Evolutionary conservation across 2,797 vertebrate species (phyloP).

Genomic region (Hoplostethus mediterraneus): DNA sequence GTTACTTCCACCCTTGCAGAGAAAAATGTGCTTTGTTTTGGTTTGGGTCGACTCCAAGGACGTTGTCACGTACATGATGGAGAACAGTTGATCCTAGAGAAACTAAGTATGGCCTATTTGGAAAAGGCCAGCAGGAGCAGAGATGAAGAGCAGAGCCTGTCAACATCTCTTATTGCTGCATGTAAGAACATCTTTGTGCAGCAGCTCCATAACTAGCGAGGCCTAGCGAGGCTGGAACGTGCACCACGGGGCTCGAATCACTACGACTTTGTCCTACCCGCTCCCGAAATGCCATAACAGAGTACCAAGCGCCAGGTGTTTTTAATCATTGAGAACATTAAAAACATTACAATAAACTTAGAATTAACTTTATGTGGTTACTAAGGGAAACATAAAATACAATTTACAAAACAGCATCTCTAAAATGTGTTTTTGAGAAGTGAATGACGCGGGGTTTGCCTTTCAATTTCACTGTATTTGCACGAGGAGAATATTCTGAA

Average conservation of each 20-base stretch:
- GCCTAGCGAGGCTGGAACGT: neutral
- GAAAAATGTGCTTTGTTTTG: slow-evolving; percentile 3
- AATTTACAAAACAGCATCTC: neutral
- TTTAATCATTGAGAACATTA: neutral
- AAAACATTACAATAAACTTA: neutral
- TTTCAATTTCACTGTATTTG: neutral
- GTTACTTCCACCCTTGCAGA: too few relatives aligned
- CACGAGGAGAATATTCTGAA: too few relatives aligned
- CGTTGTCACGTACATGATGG: neutral
- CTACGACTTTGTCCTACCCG: neutral
- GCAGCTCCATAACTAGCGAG: slow-evolving; percentile 2
- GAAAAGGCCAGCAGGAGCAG: slow-evolving; percentile 18
- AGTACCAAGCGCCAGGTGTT: neutral
- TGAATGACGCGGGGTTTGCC: neutral
- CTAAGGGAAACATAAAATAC: neutral
- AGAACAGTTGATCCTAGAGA: neutral
- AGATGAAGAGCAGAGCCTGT: slow-evolving; percentile 31
- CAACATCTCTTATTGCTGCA: slow-evolving; percentile 8
- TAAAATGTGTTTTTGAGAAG: neutral
- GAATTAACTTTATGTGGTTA: neutral
- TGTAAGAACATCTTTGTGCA: slow-evolving; percentile 34
- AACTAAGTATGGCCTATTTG: slow-evolving; percentile 7
- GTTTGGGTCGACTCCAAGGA: slow-evolving; percentile 3
- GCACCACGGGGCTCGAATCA: neutral
- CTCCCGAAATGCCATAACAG: neutral